Percentiles rank a stretch among this genome's conserved stretches.
phyloP scores from a whole-genome alignment of 1,140 invertebrate species.

The Drosophila parabipectinata region DNA sequence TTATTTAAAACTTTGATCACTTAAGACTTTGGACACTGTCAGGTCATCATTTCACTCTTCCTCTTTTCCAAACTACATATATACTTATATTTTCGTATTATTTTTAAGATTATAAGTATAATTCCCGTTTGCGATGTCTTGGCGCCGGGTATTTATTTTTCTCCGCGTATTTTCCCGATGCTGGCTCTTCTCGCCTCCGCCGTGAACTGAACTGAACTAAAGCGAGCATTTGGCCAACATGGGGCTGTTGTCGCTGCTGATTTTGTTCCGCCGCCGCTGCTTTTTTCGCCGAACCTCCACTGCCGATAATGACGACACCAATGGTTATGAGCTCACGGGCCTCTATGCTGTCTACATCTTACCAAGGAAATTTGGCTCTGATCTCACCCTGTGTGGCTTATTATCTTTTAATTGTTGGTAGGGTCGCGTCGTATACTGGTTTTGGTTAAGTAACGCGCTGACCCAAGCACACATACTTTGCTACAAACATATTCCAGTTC shows the following conservation, averaged over 20 bases:
- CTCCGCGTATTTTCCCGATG: slow-evolving; percentile 26
- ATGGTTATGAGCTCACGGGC: slow-evolving; percentile 60
- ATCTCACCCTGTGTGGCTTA: slow-evolving; percentile 22
- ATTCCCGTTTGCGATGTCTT: slow-evolving; percentile 30
- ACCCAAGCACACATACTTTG: slow-evolving; percentile 3
- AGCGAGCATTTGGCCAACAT: slow-evolving; percentile 53
- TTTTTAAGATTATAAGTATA: slow-evolving; percentile 56
- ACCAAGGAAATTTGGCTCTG: slow-evolving; percentile 13
- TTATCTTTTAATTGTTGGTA: slow-evolving; percentile 19
- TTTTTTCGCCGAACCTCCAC: slow-evolving; percentile 32
- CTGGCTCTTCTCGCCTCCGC: slow-evolving; percentile 46
- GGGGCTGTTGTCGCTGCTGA: slow-evolving; percentile 35
- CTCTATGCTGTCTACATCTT: neutral
- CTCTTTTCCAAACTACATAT: slow-evolving; percentile 8
- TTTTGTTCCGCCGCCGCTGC: slow-evolving; percentile 9
- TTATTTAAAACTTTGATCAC: neutral
- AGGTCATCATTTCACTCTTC: slow-evolving; percentile 23
- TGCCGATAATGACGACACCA: slow-evolving; percentile 66
- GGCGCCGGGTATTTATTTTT: slow-evolving; percentile 33
- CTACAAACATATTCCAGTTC: neutral
- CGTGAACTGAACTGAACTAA: slow-evolving; percentile 60
- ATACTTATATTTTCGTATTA: slow-evolving; percentile 51
- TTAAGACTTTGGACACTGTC: slow-evolving; percentile 30
- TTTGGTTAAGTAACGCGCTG: slow-evolving; percentile 12
- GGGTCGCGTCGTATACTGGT: slow-evolving; percentile 10